phyloP scores from a whole-genome alignment of 2,797 vertebrate species.

The Catharus ustulatus region DNA sequence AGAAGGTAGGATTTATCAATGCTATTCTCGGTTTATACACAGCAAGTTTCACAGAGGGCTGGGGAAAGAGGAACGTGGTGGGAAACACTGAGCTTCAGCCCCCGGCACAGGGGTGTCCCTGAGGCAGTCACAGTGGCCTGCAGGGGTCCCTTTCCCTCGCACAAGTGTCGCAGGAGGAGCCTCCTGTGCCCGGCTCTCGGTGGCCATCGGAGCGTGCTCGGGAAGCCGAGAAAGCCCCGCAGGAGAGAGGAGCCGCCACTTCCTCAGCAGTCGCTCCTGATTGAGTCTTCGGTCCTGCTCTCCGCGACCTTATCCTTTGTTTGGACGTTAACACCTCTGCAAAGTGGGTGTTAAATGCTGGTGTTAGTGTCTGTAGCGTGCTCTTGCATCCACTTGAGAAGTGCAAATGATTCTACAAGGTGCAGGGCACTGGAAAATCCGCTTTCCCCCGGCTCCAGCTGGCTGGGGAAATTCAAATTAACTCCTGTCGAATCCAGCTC shows the following conservation, averaged over 20 bases:
- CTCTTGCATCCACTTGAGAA: constrained; percentile 25
- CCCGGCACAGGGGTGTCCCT: fast-evolving
- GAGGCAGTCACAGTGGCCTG: fast-evolving
- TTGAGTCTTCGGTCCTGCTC: not conserved
- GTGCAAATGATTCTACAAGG: constrained; percentile 42
- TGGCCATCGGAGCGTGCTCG: fast-evolving
- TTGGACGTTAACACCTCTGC: constrained; percentile 40
- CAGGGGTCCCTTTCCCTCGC: not conserved
- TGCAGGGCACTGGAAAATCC: not conserved
- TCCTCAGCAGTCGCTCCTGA: not conserved
- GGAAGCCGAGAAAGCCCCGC: not conserved
- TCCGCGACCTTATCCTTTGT: not conserved
- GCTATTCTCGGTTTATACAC: not conserved
- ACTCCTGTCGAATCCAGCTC: not conserved
- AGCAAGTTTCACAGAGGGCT: not conserved
- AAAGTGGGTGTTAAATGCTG: constrained; percentile 50
- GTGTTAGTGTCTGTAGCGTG: not conserved
- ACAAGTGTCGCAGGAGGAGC: fast-evolving
- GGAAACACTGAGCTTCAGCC: not conserved
- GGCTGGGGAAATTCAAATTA: not conserved
- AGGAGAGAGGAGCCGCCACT: not conserved
- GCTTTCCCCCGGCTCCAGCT: not conserved
- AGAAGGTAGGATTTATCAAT: not conserved
- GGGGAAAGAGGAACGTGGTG: fast-evolving
- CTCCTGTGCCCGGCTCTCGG: not conserved